Evolutionary conservation across 2,888 invertebrate species (phyloP).

Genomic region (Ptilodon capucinus): DNA sequence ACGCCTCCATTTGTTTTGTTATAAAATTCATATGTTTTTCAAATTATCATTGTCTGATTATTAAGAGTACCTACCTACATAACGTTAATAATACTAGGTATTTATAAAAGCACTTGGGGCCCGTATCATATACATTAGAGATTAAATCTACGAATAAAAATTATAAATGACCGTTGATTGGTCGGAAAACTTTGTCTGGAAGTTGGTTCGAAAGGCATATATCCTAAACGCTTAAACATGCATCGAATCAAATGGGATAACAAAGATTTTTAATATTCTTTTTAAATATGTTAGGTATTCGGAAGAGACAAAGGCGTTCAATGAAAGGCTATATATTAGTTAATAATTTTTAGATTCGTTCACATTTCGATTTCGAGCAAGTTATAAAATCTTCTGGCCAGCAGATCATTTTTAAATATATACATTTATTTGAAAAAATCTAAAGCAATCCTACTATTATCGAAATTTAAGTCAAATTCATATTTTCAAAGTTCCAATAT

Average conservation of each 20-base stretch:
- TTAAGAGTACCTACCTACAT: conserved; percentile 4
- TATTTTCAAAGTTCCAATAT: conserved; percentile 18
- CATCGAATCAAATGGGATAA: background rate
- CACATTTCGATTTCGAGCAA: background rate
- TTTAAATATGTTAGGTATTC: too few species aligned
- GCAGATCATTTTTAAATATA: conserved; percentile 48
- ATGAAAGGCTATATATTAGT: too few species aligned
- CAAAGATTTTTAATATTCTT: too few species aligned
- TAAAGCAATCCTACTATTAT: too few species aligned
- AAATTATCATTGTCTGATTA: conserved; percentile 11
- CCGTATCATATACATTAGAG: conserved; percentile 38
- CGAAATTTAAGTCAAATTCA: background rate
- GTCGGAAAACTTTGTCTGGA: conserved; percentile 54
- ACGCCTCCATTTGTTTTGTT: too few species aligned
- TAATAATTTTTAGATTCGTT: background rate
- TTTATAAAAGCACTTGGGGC: conserved; percentile 50
- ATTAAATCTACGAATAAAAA: conserved; percentile 30
- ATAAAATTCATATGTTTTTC: conserved; percentile 4
- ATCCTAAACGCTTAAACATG: conserved; percentile 10
- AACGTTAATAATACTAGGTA: conserved; percentile 34
- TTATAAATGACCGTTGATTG: conserved; percentile 48
- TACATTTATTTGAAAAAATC: background rate
- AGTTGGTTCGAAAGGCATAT: conserved; percentile 43
- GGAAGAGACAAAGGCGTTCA: too few species aligned
- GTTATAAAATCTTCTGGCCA: conserved; percentile 50